Evolutionary conservation across 1,140 invertebrate genomes (phyloP).

Genomic region (Drosophila repleta): DNA sequence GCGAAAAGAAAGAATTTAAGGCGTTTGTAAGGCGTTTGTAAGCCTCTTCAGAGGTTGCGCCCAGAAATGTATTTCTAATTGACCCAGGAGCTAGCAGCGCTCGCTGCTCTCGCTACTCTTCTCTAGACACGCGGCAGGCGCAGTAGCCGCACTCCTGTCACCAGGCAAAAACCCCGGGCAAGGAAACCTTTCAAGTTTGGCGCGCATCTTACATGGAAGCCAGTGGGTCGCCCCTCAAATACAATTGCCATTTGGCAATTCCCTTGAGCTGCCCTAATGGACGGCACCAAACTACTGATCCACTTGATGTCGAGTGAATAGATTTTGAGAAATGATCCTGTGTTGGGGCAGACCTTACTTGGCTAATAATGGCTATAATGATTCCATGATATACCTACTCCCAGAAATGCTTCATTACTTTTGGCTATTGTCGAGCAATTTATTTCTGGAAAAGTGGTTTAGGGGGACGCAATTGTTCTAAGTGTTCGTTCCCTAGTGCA

Average conservation of each 20-base stretch:
- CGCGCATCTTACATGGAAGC: slow-evolving; percentile 58
- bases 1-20: slow-evolving; percentile 15
- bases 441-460: no score
- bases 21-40: slow-evolving; percentile 67
- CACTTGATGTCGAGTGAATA: slow-evolving; percentile 1
- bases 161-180: slow-evolving; percentile 9
- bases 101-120: background rate
- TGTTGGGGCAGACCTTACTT: background rate
- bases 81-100: slow-evolving; percentile 18
- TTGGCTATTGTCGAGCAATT: no score
- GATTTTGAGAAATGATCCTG: slow-evolving; percentile 4
- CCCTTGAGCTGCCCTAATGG: slow-evolving; percentile 3
- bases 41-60: slow-evolving; percentile 79
- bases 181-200: slow-evolving; percentile 58
- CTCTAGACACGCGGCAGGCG: slow-evolving; percentile 59
- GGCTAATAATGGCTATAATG: background rate
- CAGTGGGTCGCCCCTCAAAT: slow-evolving; percentile 46
- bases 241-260: slow-evolving; percentile 6
- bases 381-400: background rate
- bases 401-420: background rate
- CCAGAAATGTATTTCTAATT: slow-evolving; percentile 65
- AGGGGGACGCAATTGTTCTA: no score
- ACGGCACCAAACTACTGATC: slow-evolving; percentile 12
- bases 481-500: no score
- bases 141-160: slow-evolving; percentile 65